A percentile compares a stretch with the other conserved stretches of the same genome.
Conservation (phyloP, 2,113 vertebrate genomes). For the Alosa alosa region DNA sequence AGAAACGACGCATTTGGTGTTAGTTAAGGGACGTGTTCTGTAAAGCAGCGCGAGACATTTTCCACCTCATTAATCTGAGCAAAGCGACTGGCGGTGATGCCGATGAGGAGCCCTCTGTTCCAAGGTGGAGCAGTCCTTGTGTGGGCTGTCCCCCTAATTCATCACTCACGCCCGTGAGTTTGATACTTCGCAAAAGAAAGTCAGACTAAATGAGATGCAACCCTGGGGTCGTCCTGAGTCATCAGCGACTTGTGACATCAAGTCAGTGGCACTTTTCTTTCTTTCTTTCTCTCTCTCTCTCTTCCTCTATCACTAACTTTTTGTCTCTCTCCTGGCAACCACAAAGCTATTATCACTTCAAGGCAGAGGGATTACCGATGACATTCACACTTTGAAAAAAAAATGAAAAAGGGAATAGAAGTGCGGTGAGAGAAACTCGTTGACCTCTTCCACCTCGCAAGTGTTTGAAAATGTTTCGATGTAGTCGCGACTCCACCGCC, state of each 20-base stretch:
- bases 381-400: constrained; percentile 19
- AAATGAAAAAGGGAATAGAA: background rate
- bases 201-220: background rate
- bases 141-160: background rate
- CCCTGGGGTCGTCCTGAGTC: background rate
- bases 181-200: background rate
- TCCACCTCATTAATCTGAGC: background rate
- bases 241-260: constrained; percentile 10
- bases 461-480: background rate
- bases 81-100: background rate
- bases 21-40: background rate
- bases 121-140: background rate
- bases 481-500: background rate
- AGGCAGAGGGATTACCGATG: constrained; percentile 28
- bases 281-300: background rate
- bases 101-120: background rate
- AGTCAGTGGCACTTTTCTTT: background rate
- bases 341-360: constrained; percentile 23
- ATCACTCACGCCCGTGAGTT: background rate
- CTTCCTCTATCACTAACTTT: background rate
- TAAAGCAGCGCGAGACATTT: background rate
- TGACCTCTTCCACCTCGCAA: constrained; percentile 16
- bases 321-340: constrained; percentile 35
- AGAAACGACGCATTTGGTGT: background rate
- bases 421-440: background rate